phyloP scores from a whole-genome alignment of 2,888 invertebrate genomes.

The Rhopalosiphum nymphaeae region DNA sequence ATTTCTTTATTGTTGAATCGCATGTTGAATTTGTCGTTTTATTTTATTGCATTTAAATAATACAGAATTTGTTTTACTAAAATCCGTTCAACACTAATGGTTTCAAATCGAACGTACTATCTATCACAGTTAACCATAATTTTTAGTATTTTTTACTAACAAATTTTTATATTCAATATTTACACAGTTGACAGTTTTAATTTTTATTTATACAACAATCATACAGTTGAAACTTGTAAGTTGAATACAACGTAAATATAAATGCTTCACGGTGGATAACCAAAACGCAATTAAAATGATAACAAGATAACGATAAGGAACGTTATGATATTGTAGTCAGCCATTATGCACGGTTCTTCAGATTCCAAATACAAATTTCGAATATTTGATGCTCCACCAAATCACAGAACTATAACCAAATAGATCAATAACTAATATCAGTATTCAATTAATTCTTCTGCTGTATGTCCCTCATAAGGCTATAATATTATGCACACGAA shows the following conservation, averaged over 20 bases:
- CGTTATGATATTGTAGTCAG: background rate
- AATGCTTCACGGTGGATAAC: background rate
- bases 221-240: background rate
- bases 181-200: background rate
- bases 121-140: background rate
- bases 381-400: background rate
- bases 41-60: background rate
- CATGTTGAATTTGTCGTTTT: constrained; percentile 71
- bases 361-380: background rate
- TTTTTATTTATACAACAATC: background rate
- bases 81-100: background rate
- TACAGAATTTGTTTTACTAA: background rate
- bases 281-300: background rate
- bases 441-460: background rate
- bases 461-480: background rate
- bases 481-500: background rate
- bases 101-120: background rate
- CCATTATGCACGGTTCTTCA: background rate
- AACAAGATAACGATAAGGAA: background rate
- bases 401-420: background rate
- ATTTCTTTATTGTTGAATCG: constrained; percentile 81
- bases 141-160: background rate
- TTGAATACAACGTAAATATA: background rate
- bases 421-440: background rate
- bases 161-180: background rate